These are phyloP conservation scores for Rhorus exstirpatorius DNA, from an alignment of 2,888 invertebrate species.

Conservation along the genomic window DNA sequence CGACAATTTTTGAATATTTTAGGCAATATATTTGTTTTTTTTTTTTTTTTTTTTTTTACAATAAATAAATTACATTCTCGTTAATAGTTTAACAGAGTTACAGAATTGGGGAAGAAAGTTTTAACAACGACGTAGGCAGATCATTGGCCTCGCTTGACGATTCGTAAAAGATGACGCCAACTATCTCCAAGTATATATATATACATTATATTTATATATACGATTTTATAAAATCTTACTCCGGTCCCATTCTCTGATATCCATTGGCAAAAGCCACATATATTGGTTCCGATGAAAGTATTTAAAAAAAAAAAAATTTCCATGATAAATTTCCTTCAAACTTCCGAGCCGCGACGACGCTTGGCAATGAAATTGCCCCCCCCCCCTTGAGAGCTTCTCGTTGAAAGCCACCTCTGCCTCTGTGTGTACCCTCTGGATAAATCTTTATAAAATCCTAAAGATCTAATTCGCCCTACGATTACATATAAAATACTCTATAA, in stretches of 20 bases:
- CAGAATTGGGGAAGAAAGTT: constrained; percentile 65
- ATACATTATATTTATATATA: constrained; percentile 6
- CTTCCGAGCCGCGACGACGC: constrained; percentile 16
- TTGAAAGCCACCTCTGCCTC: too few species aligned
- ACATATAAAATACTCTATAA: constrained; percentile 77
- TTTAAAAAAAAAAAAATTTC: too few species aligned
- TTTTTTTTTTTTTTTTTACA: constrained; percentile 81
- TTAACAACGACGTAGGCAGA: constrained; percentile 73
- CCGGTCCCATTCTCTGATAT: constrained; percentile 82
- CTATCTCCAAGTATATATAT: constrained; percentile 70
- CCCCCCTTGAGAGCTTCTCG: background rate
- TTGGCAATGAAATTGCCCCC: constrained; percentile 23
- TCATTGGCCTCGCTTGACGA: constrained; percentile 72
- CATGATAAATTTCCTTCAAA: constrained; percentile 61
- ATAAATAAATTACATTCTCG: constrained; percentile 83
- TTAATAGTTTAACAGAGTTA: constrained; percentile 79
- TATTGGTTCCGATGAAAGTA: constrained; percentile 73
- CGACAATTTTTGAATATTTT: constrained; percentile 68
- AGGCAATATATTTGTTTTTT: constrained; percentile 79
- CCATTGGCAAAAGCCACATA: constrained; percentile 74
- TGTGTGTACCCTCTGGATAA: constrained; percentile 66
- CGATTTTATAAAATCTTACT: constrained; percentile 79
- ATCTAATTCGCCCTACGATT: constrained; percentile 70
- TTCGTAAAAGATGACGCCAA: constrained; percentile 73
- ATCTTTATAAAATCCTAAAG: constrained; percentile 76